Evolutionary conservation across 2,797 vertebrate species (phyloP).

Genomic region (Squalus acanthias): DNA sequence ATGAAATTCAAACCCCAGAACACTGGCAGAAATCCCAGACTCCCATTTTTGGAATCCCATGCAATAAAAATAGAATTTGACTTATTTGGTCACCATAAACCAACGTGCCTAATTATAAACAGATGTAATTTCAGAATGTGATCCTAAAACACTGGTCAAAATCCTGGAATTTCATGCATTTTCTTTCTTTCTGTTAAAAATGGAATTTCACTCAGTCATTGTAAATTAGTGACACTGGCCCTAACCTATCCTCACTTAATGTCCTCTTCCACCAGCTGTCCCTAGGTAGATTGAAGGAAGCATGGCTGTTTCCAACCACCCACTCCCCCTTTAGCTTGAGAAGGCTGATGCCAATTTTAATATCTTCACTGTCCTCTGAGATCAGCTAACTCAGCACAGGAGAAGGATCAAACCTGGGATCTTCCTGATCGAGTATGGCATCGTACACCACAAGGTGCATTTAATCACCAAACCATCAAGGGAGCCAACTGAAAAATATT

Average conservation of each 20-base stretch:
- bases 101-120: slow-evolving; percentile 22
- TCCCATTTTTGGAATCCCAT: slow-evolving; percentile 28
- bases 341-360: not conserved
- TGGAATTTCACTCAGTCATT: not conserved
- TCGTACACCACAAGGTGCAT: not conserved
- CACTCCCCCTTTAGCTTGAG: not conserved
- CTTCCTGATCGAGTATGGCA: not conserved
- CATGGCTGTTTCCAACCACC: not conserved
- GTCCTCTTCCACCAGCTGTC: not conserved
- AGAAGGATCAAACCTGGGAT: not conserved
- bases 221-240: not conserved
- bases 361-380: not conserved
- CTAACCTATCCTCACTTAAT: not conserved
- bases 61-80: slow-evolving; percentile 35
- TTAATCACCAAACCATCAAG: not conserved
- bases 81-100: slow-evolving; percentile 32
- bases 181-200: not conserved
- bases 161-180: slow-evolving; percentile 13
- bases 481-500: not conserved
- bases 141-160: slow-evolving; percentile 25
- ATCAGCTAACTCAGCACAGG: not conserved
- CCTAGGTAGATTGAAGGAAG: not conserved
- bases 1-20: slow-evolving; percentile 10
- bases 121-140: slow-evolving; percentile 29
- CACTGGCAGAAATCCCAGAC: slow-evolving; percentile 11